Percentiles rank a stretch among this genome's conserved stretches.
Conservation (phyloP, 2,113 vertebrate species). For the Festucalex cinctus region DNA sequence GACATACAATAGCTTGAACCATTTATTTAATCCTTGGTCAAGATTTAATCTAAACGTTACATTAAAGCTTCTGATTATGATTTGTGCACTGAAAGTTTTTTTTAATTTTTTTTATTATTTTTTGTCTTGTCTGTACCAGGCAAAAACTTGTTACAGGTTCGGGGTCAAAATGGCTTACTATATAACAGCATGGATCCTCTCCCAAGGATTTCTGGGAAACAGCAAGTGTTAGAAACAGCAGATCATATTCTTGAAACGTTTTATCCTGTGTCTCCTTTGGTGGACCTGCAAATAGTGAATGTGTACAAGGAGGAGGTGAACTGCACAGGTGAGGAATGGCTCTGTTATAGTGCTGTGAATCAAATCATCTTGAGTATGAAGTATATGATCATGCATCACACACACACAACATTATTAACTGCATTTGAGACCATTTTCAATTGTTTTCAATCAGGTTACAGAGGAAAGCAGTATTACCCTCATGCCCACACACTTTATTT, state of each 20-base stretch:
- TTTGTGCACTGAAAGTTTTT: not conserved
- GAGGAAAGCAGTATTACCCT: conserved; percentile 72
- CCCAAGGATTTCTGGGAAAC: conserved; percentile 71
- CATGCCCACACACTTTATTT: conserved; percentile 86
- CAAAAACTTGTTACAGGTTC: conserved; percentile 81
- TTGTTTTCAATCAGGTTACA: conserved; percentile 75
- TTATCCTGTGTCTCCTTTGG: conserved; percentile 84
- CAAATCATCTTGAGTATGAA: not conserved
- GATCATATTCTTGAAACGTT: conserved; percentile 78
- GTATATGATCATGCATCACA: not conserved
- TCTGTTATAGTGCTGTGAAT: too few species aligned
- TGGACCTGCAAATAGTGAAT: conserved; percentile 78
- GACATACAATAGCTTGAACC: not conserved
- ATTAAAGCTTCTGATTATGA: not conserved
- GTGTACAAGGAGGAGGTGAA: conserved; percentile 74
- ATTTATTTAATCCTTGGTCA: not conserved
- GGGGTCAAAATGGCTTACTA: conserved; percentile 76
- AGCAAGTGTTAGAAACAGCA: conserved; percentile 77
- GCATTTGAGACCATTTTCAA: not conserved
- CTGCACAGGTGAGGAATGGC: conserved; percentile 69
- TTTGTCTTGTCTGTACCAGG: conserved; percentile 61
- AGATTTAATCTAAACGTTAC: not conserved
- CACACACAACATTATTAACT: not conserved
- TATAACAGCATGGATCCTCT: conserved; percentile 76
- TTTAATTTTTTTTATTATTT: too few species aligned